phyloP scores from a whole-genome alignment of 1,140 invertebrate genomes.

The Aphaenogaster floridana region DNA sequence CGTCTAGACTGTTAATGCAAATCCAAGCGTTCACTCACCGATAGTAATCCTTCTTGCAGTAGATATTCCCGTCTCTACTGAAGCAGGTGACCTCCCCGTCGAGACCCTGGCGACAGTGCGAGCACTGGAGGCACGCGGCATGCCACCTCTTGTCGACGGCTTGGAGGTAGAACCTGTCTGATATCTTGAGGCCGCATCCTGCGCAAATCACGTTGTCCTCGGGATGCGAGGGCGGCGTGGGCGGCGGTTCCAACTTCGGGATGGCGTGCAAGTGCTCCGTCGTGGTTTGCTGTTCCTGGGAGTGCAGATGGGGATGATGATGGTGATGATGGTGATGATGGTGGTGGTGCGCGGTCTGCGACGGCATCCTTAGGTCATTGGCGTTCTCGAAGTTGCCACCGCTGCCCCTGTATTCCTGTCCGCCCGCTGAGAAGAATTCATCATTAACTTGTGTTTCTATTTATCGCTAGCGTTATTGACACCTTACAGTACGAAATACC shows the following conservation, averaged over 20 bases:
- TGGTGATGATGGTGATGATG: conserved; percentile 79
- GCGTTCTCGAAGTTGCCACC: conserved; percentile 81
- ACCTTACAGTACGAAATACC: background rate
- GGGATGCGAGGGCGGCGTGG: conserved; percentile 85
- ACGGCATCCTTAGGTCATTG: conserved; percentile 82
- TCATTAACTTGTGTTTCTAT: too few species aligned
- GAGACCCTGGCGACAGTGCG: conserved; percentile 95
- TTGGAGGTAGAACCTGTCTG: conserved; percentile 96
- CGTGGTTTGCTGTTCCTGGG: conserved; percentile 78
- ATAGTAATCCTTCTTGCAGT: conserved; percentile 99
- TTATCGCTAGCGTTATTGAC: background rate
- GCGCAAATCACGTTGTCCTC: conserved; percentile 90
- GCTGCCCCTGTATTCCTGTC: conserved; percentile 82
- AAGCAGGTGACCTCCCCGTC: conserved; percentile 98
- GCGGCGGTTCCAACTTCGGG: conserved; percentile 87
- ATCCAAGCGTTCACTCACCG: conserved; percentile 90
- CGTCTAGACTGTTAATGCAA: conserved; percentile 1
- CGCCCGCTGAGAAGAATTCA: conserved; percentile 70
- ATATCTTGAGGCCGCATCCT: conserved; percentile 94
- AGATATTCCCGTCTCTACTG: conserved; percentile 97
- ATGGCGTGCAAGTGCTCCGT: conserved; percentile 83
- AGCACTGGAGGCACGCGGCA: conserved; percentile 96
- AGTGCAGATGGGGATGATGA: conserved; percentile 80
- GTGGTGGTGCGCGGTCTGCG: conserved; percentile 79
- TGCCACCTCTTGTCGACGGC: conserved; percentile 98